These are phyloP conservation scores for Steatocranus sp. DNA, from an alignment of 2,797 vertebrate genomes.

Conservation along the genomic window DNA sequence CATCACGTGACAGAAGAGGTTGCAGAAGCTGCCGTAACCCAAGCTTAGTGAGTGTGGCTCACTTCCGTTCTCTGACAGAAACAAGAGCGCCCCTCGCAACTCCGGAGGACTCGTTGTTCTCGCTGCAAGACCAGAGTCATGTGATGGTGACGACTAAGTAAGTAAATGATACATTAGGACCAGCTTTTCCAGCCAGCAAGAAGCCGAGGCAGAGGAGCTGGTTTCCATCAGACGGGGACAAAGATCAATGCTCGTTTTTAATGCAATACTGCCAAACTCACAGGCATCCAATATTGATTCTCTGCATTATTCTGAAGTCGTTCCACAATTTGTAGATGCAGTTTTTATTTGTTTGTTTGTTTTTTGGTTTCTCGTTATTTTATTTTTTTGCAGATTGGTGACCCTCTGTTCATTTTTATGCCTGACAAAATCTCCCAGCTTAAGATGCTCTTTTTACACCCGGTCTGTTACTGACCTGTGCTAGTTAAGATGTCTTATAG, in stretches of 20 bases:
- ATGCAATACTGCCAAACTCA: neutral
- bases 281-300: neutral
- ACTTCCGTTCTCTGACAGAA: neutral
- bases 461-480: neutral
- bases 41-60: neutral
- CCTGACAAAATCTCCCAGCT: neutral
- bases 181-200: neutral
- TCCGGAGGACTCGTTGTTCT: neutral
- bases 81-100: neutral
- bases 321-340: neutral
- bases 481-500: fast-evolving
- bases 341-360: neutral
- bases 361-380: neutral
- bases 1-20: neutral
- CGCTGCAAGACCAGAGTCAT: neutral
- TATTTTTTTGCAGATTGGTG: neutral
- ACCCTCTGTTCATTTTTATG: neutral
- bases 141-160: neutral
- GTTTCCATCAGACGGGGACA: neutral
- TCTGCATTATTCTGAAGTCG: neutral
- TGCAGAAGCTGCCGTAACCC: constrained; percentile 13
- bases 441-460: neutral
- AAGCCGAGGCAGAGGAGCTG: fast-evolving
- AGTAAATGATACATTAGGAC: neutral
- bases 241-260: neutral